These are phyloP conservation scores for Strix aluco DNA, from an alignment of 2,113 vertebrate genomes.

Conservation along the genomic window DNA sequence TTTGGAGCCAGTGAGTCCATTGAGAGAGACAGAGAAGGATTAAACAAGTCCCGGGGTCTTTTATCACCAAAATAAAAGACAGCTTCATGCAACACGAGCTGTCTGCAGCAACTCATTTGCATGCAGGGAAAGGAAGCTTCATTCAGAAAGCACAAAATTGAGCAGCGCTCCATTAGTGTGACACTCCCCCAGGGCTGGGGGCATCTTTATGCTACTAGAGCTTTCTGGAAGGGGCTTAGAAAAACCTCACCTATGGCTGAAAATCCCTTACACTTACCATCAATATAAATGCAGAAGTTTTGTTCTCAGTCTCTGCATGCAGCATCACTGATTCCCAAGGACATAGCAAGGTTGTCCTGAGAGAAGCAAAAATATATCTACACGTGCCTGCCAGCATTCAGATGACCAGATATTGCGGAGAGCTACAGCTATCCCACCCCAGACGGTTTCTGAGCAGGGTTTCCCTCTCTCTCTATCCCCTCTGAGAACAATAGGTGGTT, in stretches of 20 bases:
- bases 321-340: constrained; percentile 18
- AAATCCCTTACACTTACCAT: background rate
- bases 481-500: background rate
- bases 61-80: constrained; percentile 35
- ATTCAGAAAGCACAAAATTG: background rate
- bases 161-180: background rate
- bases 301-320: background rate
- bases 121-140: background rate
- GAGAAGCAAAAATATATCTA: background rate
- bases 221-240: background rate
- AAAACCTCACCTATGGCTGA: background rate
- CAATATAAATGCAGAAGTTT: background rate
- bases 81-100: constrained; percentile 63
- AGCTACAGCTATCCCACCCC: background rate
- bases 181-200: background rate
- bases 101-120: background rate
- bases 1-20: background rate
- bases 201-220: background rate
- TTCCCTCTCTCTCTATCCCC: background rate
- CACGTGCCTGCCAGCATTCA: background rate
- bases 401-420: background rate
- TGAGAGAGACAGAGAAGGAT: constrained; percentile 5
- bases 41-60: constrained; percentile 41
- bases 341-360: background rate
- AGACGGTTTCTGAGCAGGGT: background rate